Evolutionary conservation across 1,140 invertebrate species (phyloP), one percentile per base, ranked within the genome.

Genomic region (Diuraphis noxia): DNA sequence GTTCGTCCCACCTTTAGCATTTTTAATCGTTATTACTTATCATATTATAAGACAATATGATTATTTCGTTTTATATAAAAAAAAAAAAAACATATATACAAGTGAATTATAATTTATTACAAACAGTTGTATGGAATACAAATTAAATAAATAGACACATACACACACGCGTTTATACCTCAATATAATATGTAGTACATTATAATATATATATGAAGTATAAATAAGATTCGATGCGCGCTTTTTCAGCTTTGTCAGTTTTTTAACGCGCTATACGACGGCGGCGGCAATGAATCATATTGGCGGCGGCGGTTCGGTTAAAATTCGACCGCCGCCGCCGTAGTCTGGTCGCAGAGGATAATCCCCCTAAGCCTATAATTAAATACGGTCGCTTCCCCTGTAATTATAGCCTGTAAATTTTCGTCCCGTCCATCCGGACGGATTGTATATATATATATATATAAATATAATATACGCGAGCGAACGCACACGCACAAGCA

Each of bases 391-490:
- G 89, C 89, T 91, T 91, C 72, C 89, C 89, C 89, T 91, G 89
- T 91, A 91, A 91, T 91, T 91, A 91, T 91, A 91, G 89, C 89
- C 89, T 81, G 89, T 91, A 91, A 91, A 91, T 91, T 91, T 91
- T 81, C 89, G 43, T 91, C 89, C 89, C 89, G 89, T 91, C 89
- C 89, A 40, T 91, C 63, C 89, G 89, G 41, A 91, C 72, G 63
- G 77, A 90, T 90, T 43, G 40, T 90, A 77, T 43, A 87, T 38
- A 72, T 38, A 30, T n/a, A n/a, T n/a, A n/a, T n/a, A n/a, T n/a
- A n/a, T n/a, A n/a, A n/a, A n/a, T n/a, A n/a, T n/a, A n/a, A n/a
- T n/a, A n/a, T n/a, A n/a, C n/a, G n/a, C 30, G 19, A 21, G 21
- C 63, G 40, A 40, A 19, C 34, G 30, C 87, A 30, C 9, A 46